These are phyloP conservation scores for Chromobotia macracanthus DNA, from an alignment of 2,797 vertebrate genomes.

Conservation along the genomic window DNA sequence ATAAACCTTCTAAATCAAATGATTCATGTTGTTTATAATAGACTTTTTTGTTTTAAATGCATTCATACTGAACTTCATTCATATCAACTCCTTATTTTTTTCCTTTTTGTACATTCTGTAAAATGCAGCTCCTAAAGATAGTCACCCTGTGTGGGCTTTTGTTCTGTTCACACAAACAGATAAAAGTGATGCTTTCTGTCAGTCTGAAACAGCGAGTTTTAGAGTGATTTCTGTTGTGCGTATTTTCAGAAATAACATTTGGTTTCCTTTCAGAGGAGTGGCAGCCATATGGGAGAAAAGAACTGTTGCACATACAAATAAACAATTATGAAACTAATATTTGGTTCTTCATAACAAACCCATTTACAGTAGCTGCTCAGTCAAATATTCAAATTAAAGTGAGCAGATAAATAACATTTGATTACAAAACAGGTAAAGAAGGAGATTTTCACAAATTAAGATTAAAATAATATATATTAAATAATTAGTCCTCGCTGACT, in stretches of 20 bases:
- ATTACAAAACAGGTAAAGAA: background rate
- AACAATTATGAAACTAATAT: constrained; percentile 19
- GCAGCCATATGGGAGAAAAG: constrained; percentile 34
- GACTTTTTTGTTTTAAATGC: background rate
- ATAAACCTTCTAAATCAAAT: background rate
- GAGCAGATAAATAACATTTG: background rate
- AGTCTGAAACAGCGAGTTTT: background rate
- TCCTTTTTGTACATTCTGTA: too few relatives aligned
- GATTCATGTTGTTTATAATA: too few relatives aligned
- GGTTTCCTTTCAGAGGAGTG: constrained; percentile 24
- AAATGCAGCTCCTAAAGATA: background rate
- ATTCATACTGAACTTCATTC: background rate
- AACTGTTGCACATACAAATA: constrained; percentile 21
- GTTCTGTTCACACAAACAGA: background rate
- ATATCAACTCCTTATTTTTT: background rate
- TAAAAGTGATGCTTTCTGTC: constrained; percentile 7
- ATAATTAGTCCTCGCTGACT: background rate
- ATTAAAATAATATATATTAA: background rate
- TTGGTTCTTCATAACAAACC: background rate
- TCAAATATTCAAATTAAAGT: background rate
- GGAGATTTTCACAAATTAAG: background rate
- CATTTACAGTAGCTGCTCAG: background rate
- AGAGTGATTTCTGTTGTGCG: background rate
- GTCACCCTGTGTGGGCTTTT: background rate
- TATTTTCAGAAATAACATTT: background rate